These are phyloP conservation scores for Agrilus cyanescens DNA, from an alignment of 2,888 invertebrate species.

Conservation along the genomic window DNA sequence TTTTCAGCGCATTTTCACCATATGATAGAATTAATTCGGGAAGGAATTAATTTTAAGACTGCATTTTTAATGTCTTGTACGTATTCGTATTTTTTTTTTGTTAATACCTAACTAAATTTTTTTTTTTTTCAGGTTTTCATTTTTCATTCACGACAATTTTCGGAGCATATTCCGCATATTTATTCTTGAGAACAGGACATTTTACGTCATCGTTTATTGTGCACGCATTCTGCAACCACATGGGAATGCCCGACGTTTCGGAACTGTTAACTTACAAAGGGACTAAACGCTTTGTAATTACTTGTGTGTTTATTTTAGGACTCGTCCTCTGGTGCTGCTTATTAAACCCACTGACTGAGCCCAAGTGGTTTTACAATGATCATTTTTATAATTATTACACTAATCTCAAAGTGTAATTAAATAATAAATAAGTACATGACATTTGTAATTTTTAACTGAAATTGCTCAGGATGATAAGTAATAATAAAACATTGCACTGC, in stretches of 20 bases:
- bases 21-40: slow-evolving; percentile 64
- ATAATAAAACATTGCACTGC: too few species aligned
- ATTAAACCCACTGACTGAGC: slow-evolving; percentile 63
- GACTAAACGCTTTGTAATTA: slow-evolving; percentile 47
- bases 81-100: slow-evolving; percentile 23
- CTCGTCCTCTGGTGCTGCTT: slow-evolving; percentile 66
- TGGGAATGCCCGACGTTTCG: slow-evolving; percentile 86
- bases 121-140: slow-evolving; percentile 58
- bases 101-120: slow-evolving; percentile 7
- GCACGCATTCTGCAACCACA: slow-evolving; percentile 92
- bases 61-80: slow-evolving; percentile 64
- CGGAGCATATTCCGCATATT: slow-evolving; percentile 87
- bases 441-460: too few species aligned
- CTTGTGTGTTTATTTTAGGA: slow-evolving; percentile 61
- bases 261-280: slow-evolving; percentile 51
- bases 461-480: too few species aligned
- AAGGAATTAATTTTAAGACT: slow-evolving; percentile 55
- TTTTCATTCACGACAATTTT: slow-evolving; percentile 85
- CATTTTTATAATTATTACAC: not conserved
- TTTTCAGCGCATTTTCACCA: slow-evolving; percentile 80
- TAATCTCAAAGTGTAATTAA: too few species aligned
- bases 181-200: slow-evolving; percentile 85
- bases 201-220: slow-evolving; percentile 77
- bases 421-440: too few species aligned
- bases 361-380: slow-evolving; percentile 32